Evolutionary conservation across 2,888 invertebrate species (phyloP).

Genomic region (Apamea epomidion): DNA sequence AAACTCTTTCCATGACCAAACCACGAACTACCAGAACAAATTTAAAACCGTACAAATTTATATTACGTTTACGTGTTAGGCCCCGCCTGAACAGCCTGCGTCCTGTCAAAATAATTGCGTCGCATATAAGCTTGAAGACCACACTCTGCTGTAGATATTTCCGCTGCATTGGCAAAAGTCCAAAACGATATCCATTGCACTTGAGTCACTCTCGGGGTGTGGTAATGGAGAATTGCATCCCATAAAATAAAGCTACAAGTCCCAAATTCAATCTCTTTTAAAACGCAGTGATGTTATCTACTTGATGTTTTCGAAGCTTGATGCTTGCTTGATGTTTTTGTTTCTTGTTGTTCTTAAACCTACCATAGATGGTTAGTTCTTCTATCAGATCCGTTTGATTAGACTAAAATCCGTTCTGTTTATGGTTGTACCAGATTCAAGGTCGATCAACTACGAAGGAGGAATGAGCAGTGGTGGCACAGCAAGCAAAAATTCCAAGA

Average conservation of each 20-base stretch:
- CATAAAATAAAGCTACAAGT: constrained; percentile 34
- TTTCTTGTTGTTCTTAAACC: not conserved
- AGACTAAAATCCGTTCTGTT: not conserved
- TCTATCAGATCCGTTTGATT: not conserved
- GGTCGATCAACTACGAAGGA: not conserved
- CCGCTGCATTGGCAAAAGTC: constrained; percentile 34
- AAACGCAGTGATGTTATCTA: not conserved
- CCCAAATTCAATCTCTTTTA: constrained; percentile 8
- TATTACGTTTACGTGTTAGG: not conserved
- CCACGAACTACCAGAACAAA: too few relatives aligned
- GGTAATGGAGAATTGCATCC: constrained; percentile 32
- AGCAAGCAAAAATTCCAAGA: too few relatives aligned
- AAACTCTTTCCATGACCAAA: too few relatives aligned
- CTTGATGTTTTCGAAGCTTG: not conserved
- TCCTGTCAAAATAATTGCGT: constrained; percentile 24
- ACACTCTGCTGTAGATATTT: not conserved
- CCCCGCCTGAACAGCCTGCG: not conserved
- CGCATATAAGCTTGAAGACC: constrained; percentile 3
- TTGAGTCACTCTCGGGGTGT: constrained; percentile 24
- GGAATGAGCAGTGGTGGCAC: too few relatives aligned
- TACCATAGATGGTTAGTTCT: not conserved
- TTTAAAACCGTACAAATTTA: not conserved
- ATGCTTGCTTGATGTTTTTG: not conserved
- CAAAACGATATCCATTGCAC: constrained; percentile 39
- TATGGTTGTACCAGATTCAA: not conserved